These are phyloP conservation scores for Parus major DNA, from an alignment of 2,113 vertebrate species.

Conservation along the genomic window DNA sequence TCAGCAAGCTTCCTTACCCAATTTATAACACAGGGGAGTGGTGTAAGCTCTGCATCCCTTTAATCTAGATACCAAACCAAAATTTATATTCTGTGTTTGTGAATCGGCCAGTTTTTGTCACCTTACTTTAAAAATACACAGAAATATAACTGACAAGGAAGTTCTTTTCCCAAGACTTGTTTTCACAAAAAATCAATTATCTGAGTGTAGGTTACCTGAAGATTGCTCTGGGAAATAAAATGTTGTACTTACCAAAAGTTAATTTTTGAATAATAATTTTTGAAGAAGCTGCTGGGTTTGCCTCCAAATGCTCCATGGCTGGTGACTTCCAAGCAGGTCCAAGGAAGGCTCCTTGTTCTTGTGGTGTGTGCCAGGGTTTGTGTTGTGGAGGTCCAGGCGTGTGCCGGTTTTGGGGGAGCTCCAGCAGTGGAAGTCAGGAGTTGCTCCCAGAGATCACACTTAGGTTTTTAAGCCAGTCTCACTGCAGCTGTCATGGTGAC, in stretches of 20 bases:
- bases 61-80: not conserved
- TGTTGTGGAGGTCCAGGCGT: rapidly evolving
- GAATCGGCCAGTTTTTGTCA: not conserved
- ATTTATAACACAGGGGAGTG: not conserved
- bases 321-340: not conserved
- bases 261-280: no score
- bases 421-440: not conserved
- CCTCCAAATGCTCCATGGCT: not conserved
- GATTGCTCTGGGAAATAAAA: not conserved
- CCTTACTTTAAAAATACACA: not conserved
- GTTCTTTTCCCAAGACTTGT: not conserved
- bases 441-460: not conserved
- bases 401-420: not conserved
- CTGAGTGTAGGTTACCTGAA: rapidly evolving
- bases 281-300: not conserved
- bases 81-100: not conserved
- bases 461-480: not conserved
- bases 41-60: not conserved
- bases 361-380: not conserved
- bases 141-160: not conserved
- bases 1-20: not conserved
- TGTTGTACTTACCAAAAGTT: not conserved
- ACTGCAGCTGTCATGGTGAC: rapidly evolving
- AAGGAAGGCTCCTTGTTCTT: not conserved
- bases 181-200: not conserved